phyloP scores from a whole-genome alignment of 2,888 invertebrate genomes.

The Nemotelus pantherinus region DNA sequence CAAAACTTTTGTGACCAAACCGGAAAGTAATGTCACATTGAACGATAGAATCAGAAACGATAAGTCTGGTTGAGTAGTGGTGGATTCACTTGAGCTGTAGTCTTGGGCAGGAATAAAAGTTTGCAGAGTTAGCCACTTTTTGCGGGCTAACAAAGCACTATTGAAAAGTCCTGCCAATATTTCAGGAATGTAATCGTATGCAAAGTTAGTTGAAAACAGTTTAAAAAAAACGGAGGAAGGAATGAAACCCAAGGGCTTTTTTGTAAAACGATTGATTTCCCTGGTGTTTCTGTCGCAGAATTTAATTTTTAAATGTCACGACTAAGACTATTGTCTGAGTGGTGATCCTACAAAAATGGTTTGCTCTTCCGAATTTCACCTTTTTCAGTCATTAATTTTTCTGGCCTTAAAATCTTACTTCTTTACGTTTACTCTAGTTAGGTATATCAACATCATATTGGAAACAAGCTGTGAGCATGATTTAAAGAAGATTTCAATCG shows the following conservation, averaged over 20 bases:
- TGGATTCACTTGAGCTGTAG: not conserved
- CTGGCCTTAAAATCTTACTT: too few relatives aligned
- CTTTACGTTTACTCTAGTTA: not conserved
- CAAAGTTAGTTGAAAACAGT: not conserved
- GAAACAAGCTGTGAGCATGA: not conserved
- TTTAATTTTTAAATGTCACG: too few relatives aligned
- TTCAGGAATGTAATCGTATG: not conserved
- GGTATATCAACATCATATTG: not conserved
- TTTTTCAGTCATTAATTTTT: too few relatives aligned
- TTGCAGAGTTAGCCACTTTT: constrained; percentile 26
- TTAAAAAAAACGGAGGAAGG: not conserved
- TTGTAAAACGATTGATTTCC: not conserved
- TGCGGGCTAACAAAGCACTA: not conserved
- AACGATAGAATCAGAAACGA: not conserved
- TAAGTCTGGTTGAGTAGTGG: not conserved
- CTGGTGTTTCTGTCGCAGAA: not conserved
- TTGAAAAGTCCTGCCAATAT: not conserved
- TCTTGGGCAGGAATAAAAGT: constrained; percentile 29
- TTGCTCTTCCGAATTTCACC: too few relatives aligned
- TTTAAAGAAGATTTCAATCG: not conserved
- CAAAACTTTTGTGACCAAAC: constrained; percentile 44
- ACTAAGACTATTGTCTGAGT: too few relatives aligned
- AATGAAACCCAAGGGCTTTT: too few relatives aligned
- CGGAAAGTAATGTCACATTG: constrained; percentile 35
- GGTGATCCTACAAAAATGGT: too few relatives aligned